These are phyloP conservation scores for Amphimedon queenslandica DNA, from an alignment of 37 sponge, comb jelly and placozoan species.

Conservation along the genomic window DNA sequence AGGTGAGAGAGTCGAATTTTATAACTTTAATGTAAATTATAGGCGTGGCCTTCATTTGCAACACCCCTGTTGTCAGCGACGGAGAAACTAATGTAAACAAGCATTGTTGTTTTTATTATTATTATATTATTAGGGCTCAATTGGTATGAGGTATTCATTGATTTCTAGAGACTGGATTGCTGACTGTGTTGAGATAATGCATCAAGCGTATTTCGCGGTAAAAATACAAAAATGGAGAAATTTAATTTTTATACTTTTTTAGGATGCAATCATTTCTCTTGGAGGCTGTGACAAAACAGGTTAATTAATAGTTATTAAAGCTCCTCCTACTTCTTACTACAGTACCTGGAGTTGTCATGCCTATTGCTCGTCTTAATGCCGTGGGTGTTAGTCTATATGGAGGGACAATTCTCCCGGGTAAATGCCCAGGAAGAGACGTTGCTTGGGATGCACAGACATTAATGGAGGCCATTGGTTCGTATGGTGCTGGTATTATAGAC, in stretches of 20 bases:
- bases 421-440: conserved; percentile 31
- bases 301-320: not conserved
- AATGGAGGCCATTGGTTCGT: conserved; percentile 78
- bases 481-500: conserved; percentile 70
- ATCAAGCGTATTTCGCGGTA: conserved; percentile 64
- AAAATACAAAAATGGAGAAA: not conserved
- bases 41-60: conserved; percentile 66
- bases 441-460: conserved; percentile 49
- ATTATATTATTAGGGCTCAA: conserved; percentile 31
- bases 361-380: conserved; percentile 60
- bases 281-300: conserved; percentile 79
- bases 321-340: not conserved
- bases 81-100: conserved; percentile 59
- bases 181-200: conserved; percentile 78
- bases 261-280: conserved; percentile 65
- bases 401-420: conserved; percentile 71
- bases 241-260: not conserved
- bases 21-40: not conserved
- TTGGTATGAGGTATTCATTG: conserved; percentile 71
- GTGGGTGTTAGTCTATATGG: conserved; percentile 66
- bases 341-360: conserved; percentile 81
- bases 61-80: conserved; percentile 75
- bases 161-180: conserved; percentile 73
- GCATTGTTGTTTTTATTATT: not conserved
- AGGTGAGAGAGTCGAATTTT: conserved; percentile 7